Evolutionary conservation across 2,113 vertebrate genomes (phyloP).

Genomic region (Lethenteron reissneri): DNA sequence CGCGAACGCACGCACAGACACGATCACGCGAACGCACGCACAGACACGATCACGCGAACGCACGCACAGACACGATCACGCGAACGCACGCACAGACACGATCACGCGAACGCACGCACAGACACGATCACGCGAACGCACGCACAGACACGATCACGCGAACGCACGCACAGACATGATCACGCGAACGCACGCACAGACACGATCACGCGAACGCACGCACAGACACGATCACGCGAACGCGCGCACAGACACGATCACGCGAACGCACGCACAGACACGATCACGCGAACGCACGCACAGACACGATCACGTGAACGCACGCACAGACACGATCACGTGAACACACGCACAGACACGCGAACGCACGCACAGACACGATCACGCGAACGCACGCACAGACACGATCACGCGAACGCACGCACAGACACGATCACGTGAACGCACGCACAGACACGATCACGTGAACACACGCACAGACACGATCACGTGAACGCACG

Average conservation of each 20-base stretch:
- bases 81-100: too few relatives aligned
- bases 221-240: neutral
- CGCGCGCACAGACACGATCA: slow-evolving; percentile 80
- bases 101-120: too few relatives aligned
- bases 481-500: neutral
- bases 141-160: too few relatives aligned
- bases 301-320: slow-evolving; percentile 44
- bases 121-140: too few relatives aligned
- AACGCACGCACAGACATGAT: too few relatives aligned
- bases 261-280: neutral
- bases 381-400: too few relatives aligned
- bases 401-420: too few relatives aligned
- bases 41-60: too few relatives aligned
- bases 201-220: neutral
- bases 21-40: slow-evolving; percentile 31
- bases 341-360: neutral
- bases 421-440: too few relatives aligned
- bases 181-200: neutral
- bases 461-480: neutral
- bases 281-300: neutral
- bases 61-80: too few relatives aligned
- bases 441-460: neutral
- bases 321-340: slow-evolving; percentile 88
- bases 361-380: too few relatives aligned
- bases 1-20: slow-evolving; percentile 93